A percentile compares a stretch with the other conserved stretches of the same genome.
Conservation (phyloP, 2,888 invertebrate genomes). For the Seira musarum region DNA sequence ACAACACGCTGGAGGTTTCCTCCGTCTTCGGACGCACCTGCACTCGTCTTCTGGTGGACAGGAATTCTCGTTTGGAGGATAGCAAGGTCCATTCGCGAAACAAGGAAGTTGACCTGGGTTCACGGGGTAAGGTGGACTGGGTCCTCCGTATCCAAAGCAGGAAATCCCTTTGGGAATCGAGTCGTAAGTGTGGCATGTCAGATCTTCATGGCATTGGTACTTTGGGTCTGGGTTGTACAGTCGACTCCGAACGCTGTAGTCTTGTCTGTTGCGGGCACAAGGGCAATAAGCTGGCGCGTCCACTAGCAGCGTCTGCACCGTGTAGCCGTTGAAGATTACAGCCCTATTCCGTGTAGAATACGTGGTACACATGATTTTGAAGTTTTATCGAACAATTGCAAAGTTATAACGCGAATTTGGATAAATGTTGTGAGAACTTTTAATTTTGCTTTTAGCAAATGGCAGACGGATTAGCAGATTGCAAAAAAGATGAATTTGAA, state of each 20-base stretch:
- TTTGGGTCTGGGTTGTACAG: slow-evolving; percentile 50
- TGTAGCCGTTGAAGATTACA: slow-evolving; percentile 28
- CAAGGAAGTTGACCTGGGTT: no score
- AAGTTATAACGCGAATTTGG: no score
- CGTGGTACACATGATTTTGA: slow-evolving; percentile 40
- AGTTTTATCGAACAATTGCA: no score
- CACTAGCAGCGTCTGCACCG: background rate
- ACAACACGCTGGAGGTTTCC: slow-evolving; percentile 8
- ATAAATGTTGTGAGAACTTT: no score
- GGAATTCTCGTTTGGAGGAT: background rate
- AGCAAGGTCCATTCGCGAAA: background rate
- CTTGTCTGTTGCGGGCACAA: slow-evolving; percentile 24
- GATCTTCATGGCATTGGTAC: slow-evolving; percentile 27
- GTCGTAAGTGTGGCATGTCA: slow-evolving; percentile 29
- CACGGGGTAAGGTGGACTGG: slow-evolving; percentile 16
- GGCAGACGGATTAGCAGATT: no score
- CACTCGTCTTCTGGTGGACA: no score
- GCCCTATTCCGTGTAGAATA: slow-evolving; percentile 35
- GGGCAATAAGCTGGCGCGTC: slow-evolving; percentile 24
- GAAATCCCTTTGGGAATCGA: slow-evolving; percentile 14
- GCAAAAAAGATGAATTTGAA: no score
- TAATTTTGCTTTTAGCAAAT: no score
- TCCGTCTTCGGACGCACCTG: background rate
- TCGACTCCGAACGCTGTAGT: slow-evolving; percentile 35
- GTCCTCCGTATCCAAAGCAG: slow-evolving; percentile 18